phyloP scores from a whole-genome alignment of 1,140 invertebrate genomes.

The Drosophila parabipectinata region DNA sequence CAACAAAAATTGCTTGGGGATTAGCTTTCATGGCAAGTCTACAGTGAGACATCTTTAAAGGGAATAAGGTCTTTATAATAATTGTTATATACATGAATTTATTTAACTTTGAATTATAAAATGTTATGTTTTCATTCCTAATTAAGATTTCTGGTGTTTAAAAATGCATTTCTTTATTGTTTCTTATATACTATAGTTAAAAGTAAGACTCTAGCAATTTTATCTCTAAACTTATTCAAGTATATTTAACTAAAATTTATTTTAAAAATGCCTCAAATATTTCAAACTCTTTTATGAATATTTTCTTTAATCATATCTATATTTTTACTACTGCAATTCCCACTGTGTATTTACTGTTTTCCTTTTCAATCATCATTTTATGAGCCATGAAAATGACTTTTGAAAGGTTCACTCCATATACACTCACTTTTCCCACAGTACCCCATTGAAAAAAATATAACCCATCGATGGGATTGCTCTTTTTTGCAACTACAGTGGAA shows the following conservation, averaged over 20 bases:
- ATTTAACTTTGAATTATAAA: too few species aligned
- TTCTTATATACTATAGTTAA: too few species aligned
- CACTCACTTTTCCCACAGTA: constrained; percentile 12
- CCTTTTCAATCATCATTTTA: constrained; percentile 35
- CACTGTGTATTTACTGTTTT: not conserved
- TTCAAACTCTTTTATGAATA: not conserved
- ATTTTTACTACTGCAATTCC: constrained; percentile 5
- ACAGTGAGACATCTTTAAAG: not conserved
- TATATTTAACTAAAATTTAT: too few species aligned
- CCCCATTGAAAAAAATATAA: not conserved
- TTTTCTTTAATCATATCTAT: not conserved
- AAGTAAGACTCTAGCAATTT: too few species aligned
- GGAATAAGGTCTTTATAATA: too few species aligned
- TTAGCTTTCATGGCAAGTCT: not conserved
- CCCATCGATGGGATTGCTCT: not conserved
- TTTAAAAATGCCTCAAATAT: too few species aligned
- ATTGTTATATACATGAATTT: too few species aligned
- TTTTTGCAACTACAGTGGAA: constrained; percentile 14
- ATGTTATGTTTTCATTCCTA: too few species aligned
- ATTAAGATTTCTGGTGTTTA: too few species aligned
- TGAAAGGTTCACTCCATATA: constrained; percentile 16
- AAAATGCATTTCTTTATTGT: too few species aligned
- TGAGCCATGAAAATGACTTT: constrained; percentile 50
- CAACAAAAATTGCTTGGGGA: constrained; percentile 8
- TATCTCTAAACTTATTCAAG: too few species aligned